Base-by-base conservation (phyloP, 1,140 invertebrate species). In the Oedothorax gibbosus region DNA sequence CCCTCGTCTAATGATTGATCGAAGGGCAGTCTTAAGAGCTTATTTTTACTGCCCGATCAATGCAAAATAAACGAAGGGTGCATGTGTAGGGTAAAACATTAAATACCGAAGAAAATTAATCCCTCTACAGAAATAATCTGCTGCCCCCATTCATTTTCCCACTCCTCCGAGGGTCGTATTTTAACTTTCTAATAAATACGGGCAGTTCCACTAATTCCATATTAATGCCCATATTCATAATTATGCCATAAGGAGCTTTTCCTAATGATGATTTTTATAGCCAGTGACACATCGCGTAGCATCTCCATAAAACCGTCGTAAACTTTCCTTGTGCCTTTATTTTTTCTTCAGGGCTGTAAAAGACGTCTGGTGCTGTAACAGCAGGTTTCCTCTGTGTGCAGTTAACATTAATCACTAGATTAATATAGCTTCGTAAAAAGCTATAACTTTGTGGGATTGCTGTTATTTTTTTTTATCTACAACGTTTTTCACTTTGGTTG, bases 131-230 rank as follows among this genome's bases (percentile, higher is more conserved):
- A 73, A 73, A 73, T 72, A 82, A 73, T 73, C 69, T 64, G 35
- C 56, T 14, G 50, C 51, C 21, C 69, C 79, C 79, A 82, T 82
- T 50, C 69, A 72, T 64, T 73, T 62, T 18, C 62, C 20, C 14
- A 35, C 51, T 11, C 54, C 49, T 11, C 54, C 49, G 49, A n/a
- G 21, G 62, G 79, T 64, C 69, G 68, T 82, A 82, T 82, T 82
- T 82, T 82, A 82, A 57, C 69, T 71, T 77, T 21, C 66, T 82
- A 82, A 82, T 82, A 82, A 82, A 82, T 82, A 73, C 69, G 57
- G 57, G 66, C 79, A 72, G 69, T 82, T 82, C 49, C 69, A 82
- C 79, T 82, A 82, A 82, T 82, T 73, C 79, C 69, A 21, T 72
- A 82, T 82, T 82, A 82, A 82, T 73, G 54, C 79, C 18, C 35